Conservation (phyloP, 1,140 invertebrate species). For the Bombus turneri region DNA sequence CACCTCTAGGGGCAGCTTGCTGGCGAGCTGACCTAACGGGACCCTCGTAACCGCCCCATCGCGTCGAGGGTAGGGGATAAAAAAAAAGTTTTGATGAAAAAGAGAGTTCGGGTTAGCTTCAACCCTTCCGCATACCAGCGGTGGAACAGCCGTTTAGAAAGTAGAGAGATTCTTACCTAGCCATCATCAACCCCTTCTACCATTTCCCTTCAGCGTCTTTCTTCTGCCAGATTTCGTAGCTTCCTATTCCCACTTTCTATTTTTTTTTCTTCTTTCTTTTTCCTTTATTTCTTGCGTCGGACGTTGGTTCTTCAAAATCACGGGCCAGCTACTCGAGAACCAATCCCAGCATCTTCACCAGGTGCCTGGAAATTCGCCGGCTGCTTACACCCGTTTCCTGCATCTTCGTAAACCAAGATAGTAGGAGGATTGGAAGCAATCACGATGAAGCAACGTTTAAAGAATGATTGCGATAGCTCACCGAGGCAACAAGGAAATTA, state of each 20-base stretch:
- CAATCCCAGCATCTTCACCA: conserved; percentile 60
- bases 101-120: conserved; percentile 57
- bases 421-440: neutral
- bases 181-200: conserved; percentile 40
- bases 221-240: conserved; percentile 40
- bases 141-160: conserved; percentile 66
- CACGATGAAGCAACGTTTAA: neutral
- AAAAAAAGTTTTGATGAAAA: conserved; percentile 41
- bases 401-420: neutral
- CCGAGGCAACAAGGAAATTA: neutral
- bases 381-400: conserved; percentile 58
- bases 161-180: conserved; percentile 55
- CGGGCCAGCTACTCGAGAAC: conserved; percentile 34
- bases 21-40: conserved; percentile 73
- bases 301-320: conserved; percentile 43
- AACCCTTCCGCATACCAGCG: conserved; percentile 76
- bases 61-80: conserved; percentile 41
- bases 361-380: conserved; percentile 68
- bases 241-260: conserved; percentile 25
- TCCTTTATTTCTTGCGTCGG: neutral
- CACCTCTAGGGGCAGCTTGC: conserved; percentile 68
- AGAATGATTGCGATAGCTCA: neutral
- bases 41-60: conserved; percentile 65
- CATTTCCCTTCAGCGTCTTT: conserved; percentile 27
- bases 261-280: neutral